A percentile compares a stretch with the other conserved stretches of the same genome.
These are phyloP conservation scores for Desmophyllum pertusum DNA, from an alignment of 92 coral and sea anemone genomes.

Conservation along the genomic window DNA sequence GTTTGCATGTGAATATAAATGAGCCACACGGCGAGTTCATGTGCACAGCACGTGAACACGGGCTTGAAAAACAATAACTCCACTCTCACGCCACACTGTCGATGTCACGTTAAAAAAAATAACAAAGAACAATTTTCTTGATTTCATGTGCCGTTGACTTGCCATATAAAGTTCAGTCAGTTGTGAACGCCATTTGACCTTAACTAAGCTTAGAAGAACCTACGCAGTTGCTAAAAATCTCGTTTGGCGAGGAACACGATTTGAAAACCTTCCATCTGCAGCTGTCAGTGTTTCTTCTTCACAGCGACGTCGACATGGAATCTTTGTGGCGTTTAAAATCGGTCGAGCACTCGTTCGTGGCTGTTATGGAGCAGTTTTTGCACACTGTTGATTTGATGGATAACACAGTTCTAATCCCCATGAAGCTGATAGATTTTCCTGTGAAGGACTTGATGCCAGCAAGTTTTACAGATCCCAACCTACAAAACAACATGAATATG, in stretches of 20 bases:
- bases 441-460: conserved; percentile 59
- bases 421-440: conserved; percentile 86
- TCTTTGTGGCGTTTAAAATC: conserved; percentile 60
- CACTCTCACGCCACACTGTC: conserved; percentile 34
- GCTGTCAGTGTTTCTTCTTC: background rate
- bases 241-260: background rate
- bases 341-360: conserved; percentile 74
- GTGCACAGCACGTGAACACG: conserved; percentile 67
- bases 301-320: conserved; percentile 42
- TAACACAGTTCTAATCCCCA: conserved; percentile 86
- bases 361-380: conserved; percentile 81
- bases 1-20: background rate
- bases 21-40: conserved; percentile 49
- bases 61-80: conserved; percentile 12
- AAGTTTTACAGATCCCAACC: conserved; percentile 35
- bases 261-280: background rate
- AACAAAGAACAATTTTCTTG: background rate
- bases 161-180: background rate
- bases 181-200: background rate
- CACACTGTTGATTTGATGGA: conserved; percentile 89
- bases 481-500: conserved; percentile 74
- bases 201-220: background rate
- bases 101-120: conserved; percentile 22
- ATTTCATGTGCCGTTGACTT: background rate
- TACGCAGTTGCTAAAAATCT: background rate